Evolutionary conservation across 64 coral and sea anemone genomes (phyloP).

Genomic region (Montipora capricornis): DNA sequence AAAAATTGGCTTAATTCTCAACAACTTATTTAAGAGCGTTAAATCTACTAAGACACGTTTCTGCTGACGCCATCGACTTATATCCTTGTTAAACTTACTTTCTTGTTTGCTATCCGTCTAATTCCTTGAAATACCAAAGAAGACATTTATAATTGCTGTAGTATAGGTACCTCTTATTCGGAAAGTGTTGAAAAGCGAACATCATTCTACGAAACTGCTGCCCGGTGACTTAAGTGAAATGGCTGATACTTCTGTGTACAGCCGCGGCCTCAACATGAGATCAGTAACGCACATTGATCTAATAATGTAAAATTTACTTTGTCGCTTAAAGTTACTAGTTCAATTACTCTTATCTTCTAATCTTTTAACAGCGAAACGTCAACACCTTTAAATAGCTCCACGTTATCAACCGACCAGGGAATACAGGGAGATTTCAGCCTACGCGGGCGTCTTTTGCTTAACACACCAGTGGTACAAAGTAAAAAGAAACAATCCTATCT

Average conservation of each 20-base stretch:
- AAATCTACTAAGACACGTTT: slow-evolving; percentile 34
- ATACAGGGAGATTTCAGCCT: background rate
- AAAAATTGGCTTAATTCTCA: slow-evolving; percentile 67
- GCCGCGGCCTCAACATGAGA: background rate
- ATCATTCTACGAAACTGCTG: background rate
- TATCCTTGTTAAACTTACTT: slow-evolving; percentile 44
- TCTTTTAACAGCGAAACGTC: slow-evolving; percentile 35
- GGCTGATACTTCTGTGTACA: background rate
- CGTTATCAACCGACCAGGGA: slow-evolving; percentile 21
- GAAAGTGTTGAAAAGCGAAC: background rate
- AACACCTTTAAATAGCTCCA: slow-evolving; percentile 37
- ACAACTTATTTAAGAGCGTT: slow-evolving; percentile 34
- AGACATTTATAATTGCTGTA: background rate
- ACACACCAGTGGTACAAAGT: slow-evolving; percentile 14
- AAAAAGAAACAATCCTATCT: background rate
- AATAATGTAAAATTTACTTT: slow-evolving; percentile 25
- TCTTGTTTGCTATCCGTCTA: background rate
- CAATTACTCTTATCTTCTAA: slow-evolving; percentile 41
- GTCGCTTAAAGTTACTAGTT: slow-evolving; percentile 42
- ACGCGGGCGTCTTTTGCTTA: slow-evolving; percentile 24
- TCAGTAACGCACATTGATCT: background rate
- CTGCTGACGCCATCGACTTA: background rate
- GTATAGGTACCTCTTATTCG: background rate
- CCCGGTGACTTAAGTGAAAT: too few relatives aligned
- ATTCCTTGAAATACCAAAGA: background rate